These are phyloP conservation scores for Luehdorfia chinensis DNA, from an alignment of 1,140 invertebrate genomes.

Conservation along the genomic window DNA sequence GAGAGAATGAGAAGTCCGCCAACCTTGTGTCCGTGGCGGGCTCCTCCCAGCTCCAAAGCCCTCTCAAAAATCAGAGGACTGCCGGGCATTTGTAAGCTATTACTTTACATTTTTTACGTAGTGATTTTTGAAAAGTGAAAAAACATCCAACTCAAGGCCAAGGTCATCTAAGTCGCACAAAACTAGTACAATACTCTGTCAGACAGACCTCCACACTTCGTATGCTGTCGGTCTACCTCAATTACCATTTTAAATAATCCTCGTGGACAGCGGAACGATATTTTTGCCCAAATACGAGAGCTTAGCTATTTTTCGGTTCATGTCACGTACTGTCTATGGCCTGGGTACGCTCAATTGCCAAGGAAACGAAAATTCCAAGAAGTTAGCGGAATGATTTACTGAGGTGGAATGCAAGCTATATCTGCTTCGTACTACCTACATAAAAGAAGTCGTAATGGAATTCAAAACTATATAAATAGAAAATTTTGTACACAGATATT, in stretches of 20 bases:
- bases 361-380: constrained; percentile 7
- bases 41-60: too few species aligned
- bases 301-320: constrained; percentile 10
- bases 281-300: constrained; percentile 12
- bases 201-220: background rate
- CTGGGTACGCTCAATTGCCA: constrained; percentile 11
- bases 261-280: constrained; percentile 8
- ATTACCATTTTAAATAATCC: constrained; percentile 15
- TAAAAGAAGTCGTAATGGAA: too few species aligned
- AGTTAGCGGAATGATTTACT: constrained; percentile 6
- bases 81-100: too few species aligned
- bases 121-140: too few species aligned
- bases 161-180: background rate
- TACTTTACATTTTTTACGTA: too few species aligned
- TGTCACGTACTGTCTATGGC: constrained; percentile 13
- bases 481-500: too few species aligned
- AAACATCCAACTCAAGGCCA: constrained; percentile 1
- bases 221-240: constrained; percentile 4
- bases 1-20: too few species aligned
- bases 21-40: too few species aligned
- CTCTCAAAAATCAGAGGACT: too few species aligned
- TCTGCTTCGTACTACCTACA: background rate
- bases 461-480: too few species aligned
- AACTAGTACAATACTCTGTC: constrained; percentile 3
- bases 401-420: background rate